Evolutionary conservation across 1,140 invertebrate genomes (phyloP).

Genomic region (Drosophila sproati): DNA sequence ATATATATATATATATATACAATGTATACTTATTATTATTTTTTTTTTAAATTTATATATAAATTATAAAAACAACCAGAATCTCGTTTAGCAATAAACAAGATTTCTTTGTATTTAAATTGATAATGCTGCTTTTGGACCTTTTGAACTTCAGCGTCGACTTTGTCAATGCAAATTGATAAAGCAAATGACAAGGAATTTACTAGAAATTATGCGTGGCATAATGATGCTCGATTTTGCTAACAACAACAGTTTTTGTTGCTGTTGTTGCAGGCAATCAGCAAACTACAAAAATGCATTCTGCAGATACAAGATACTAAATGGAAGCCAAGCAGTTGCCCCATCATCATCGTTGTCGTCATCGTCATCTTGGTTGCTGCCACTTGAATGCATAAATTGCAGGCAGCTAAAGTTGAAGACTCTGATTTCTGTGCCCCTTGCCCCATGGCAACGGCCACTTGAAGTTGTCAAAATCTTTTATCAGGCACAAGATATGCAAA

Average conservation of each 20-base stretch:
- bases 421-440: slow-evolving; percentile 51
- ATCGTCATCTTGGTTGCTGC: slow-evolving; percentile 65
- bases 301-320: slow-evolving; percentile 58
- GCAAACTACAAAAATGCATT: slow-evolving; percentile 62
- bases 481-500: slow-evolving; percentile 62
- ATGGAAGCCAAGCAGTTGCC: slow-evolving; percentile 25
- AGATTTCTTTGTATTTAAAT: slow-evolving; percentile 15
- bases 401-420: slow-evolving; percentile 59
- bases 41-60: neutral
- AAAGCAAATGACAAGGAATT: slow-evolving; percentile 24
- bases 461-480: slow-evolving; percentile 78
- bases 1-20: neutral
- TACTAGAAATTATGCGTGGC: slow-evolving; percentile 16
- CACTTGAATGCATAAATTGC: slow-evolving; percentile 81
- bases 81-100: neutral
- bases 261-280: slow-evolving; percentile 13
- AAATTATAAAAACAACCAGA: slow-evolving; percentile 1
- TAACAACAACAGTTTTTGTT: slow-evolving; percentile 39
- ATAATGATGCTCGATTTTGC: slow-evolving; percentile 68
- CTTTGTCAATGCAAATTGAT: slow-evolving; percentile 57
- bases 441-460: slow-evolving; percentile 54
- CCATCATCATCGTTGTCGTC: slow-evolving; percentile 37
- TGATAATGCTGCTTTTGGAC: slow-evolving; percentile 36
- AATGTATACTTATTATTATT: too few species aligned
- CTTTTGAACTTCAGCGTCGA: slow-evolving; percentile 47